Conservation (phyloP, 2,888 invertebrate species). For the Nowickia ferox region DNA sequence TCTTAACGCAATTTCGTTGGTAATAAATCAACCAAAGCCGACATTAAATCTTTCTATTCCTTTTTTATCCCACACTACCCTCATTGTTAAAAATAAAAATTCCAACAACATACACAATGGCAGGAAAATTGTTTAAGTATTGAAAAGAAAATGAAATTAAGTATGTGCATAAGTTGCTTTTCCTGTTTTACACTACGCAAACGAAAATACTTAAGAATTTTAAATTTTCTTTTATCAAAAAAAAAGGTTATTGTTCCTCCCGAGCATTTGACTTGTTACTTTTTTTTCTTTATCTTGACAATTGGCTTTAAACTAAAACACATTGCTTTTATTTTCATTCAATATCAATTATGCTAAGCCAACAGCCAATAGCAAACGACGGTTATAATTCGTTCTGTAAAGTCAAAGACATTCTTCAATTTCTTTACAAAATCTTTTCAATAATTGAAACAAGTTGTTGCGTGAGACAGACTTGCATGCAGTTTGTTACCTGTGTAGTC, state of each 20-base stretch:
- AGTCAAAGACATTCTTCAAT: conserved; percentile 1
- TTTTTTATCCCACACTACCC: conserved; percentile 70
- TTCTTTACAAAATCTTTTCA: not conserved
- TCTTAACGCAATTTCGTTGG: conserved; percentile 81
- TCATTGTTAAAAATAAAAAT: conserved; percentile 63
- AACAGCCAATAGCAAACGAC: conserved; percentile 37
- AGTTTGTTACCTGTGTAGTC: conserved; percentile 25
- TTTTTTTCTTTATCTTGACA: conserved; percentile 57
- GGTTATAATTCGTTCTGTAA: conserved; percentile 20
- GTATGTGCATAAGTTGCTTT: conserved; percentile 64
- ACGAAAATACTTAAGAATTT: conserved; percentile 71
- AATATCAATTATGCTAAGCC: conserved; percentile 56
- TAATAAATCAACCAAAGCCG: conserved; percentile 82
- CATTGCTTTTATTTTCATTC: conserved; percentile 74
- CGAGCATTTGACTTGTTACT: conserved; percentile 69
- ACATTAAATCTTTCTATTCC: conserved; percentile 81
- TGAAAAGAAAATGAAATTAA: conserved; percentile 52
- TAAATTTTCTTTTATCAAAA: conserved; percentile 30
- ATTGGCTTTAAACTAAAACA: conserved; percentile 76
- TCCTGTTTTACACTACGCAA: conserved; percentile 60
- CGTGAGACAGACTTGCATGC: too few relatives aligned
- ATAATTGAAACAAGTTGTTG: not conserved
- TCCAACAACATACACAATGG: conserved; percentile 43
- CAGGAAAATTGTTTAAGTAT: conserved; percentile 42
- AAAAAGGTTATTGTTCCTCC: conserved; percentile 38